A percentile compares a stretch with the other conserved stretches of the same genome.
phyloP scores from a whole-genome alignment of 2,113 vertebrate genomes.

The Ondatra zibethicus region DNA sequence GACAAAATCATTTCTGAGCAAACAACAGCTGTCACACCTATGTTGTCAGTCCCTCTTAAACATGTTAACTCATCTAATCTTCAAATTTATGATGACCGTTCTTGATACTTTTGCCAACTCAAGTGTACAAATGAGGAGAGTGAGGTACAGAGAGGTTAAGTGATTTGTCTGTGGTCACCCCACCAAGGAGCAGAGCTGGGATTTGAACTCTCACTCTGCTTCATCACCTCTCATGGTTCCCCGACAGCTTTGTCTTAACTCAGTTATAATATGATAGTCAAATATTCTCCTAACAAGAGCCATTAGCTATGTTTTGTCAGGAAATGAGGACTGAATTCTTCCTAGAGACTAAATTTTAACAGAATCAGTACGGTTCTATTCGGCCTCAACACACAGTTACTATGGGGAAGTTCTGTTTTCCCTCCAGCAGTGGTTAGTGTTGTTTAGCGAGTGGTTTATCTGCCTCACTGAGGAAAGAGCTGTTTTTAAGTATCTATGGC shows the following conservation, averaged over 20 bases:
- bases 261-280: background rate
- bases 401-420: background rate
- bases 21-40: background rate
- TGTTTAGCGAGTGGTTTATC: background rate
- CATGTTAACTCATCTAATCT: background rate
- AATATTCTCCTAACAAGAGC: background rate
- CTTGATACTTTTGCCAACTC: background rate
- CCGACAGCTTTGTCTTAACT: background rate
- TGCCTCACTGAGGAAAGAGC: background rate
- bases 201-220: background rate
- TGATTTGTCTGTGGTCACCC: background rate
- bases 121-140: background rate
- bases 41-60: background rate
- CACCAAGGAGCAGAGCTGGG: background rate
- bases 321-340: constrained; percentile 10
- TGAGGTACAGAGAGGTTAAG: background rate
- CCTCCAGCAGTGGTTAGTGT: background rate
- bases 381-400: background rate
- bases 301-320: background rate
- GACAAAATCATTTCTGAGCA: background rate
- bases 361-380: background rate
- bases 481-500: background rate
- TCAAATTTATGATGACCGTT: background rate
- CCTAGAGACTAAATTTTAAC: background rate
- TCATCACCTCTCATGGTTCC: background rate